phyloP scores from a whole-genome alignment of 2,797 vertebrate species.

The Botia almorhae region DNA sequence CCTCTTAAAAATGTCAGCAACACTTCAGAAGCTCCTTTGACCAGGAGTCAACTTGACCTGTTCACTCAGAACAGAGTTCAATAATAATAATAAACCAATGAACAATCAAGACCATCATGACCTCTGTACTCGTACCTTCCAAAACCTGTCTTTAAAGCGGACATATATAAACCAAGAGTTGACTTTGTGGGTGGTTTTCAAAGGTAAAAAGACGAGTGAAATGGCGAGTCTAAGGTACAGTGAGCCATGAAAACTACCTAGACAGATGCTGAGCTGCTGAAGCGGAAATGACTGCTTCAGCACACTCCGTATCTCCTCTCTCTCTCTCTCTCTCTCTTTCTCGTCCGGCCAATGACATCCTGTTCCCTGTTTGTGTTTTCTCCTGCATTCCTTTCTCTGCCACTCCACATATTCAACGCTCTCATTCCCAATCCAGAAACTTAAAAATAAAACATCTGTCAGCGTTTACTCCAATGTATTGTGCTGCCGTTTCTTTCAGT shows the following conservation, averaged over 20 bases:
- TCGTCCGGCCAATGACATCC: constrained; percentile 16
- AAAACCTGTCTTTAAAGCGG: background rate
- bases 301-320: constrained; percentile 33
- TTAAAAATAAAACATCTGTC: background rate
- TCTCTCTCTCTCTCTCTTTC: constrained; percentile 16
- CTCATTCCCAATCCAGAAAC: background rate
- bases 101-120: background rate
- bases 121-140: background rate
- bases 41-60: background rate
- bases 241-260: constrained; percentile 50
- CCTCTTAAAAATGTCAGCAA: background rate
- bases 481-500: too few relatives aligned
- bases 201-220: constrained; percentile 19
- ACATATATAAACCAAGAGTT: background rate
- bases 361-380: background rate
- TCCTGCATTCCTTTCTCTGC: background rate
- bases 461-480: too few relatives aligned
- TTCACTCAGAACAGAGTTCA: background rate
- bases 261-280: constrained; percentile 40
- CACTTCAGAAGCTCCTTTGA: background rate
- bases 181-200: background rate
- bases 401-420: background rate
- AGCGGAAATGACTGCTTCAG: constrained; percentile 39
- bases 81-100: background rate
- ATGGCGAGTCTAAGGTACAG: constrained; percentile 42